Conservation (phyloP, 2,113 vertebrate species). For the Pangasianodon hypophthalmus region DNA sequence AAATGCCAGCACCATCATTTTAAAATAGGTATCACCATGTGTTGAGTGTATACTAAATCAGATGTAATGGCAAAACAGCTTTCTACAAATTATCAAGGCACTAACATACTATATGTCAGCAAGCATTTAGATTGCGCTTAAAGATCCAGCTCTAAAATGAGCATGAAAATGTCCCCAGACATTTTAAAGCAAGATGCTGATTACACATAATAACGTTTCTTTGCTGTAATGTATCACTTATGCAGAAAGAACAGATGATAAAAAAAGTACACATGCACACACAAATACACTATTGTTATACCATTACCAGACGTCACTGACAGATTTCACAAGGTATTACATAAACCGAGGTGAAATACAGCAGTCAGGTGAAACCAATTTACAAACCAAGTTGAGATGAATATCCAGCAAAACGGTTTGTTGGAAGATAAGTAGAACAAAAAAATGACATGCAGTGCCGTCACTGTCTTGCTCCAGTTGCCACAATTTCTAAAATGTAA, state of each 20-base stretch:
- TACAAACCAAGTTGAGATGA: neutral
- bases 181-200: constrained; percentile 8
- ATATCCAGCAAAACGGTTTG: neutral
- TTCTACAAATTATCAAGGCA: constrained; percentile 12
- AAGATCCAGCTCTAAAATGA: neutral
- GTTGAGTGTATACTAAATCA: neutral
- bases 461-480: neutral
- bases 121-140: neutral
- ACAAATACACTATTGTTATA: neutral
- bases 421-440: neutral
- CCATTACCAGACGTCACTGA: neutral
- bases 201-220: constrained; percentile 14
- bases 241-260: constrained; percentile 7
- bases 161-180: neutral
- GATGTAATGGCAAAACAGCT: neutral
- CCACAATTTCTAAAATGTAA: neutral
- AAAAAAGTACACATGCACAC: neutral
- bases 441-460: neutral
- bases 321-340: constrained; percentile 7
- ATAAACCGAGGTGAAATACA: neutral
- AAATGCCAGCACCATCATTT: too few species aligned
- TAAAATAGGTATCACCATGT: too few species aligned
- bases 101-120: neutral
- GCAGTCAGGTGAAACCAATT: constrained; percentile 15
- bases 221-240: constrained; percentile 7